Base-by-base conservation (phyloP, 2,797 vertebrate species). In the Natrix natrix region DNA sequence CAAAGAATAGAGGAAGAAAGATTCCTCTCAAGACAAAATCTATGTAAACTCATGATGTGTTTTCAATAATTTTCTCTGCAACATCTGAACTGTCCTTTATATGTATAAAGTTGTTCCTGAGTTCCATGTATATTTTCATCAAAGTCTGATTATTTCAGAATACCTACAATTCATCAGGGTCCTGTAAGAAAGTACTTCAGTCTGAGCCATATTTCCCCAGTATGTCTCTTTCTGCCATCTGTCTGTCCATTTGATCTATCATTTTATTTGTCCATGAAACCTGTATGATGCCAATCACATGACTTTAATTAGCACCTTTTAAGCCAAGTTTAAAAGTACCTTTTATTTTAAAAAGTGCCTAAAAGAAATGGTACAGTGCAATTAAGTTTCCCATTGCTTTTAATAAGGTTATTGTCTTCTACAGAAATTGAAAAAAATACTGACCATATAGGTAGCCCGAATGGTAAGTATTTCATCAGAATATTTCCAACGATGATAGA, bases 131-230 rank as follows among this genome's bases (percentile, higher is more conserved):
- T 83, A 89, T 55, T 91, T 52, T 56, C 60, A 87, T 32, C 48
- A 89, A 43, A 28, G 17, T 83, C 86, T 88, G 11, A 16, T 78
- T 88, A 88, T 91, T 16, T 55, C 43, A 93, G 14, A 55, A 93
- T 93, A 93, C 90, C 66, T 93, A 93, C 90, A 93, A 63, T 86
- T 89, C 87, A 89, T 48, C 52, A 66, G 55, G n/a, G 48, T 91
- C 90, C 83, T 63, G 48, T 86, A 63, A 86, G 87, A 89, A 93
- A 91, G 55, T 17, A 74, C 74, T 89, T 83, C 87, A 91, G 54
- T 91, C 16, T 91, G 90, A 91, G 91, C 90, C 93, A 93, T 89
- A 86, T 89, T 93, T 60, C 91, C 87, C 69, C 66, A 91, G 61
- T 8, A 91, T 87, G n/a, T 91, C 74, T 91, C 59, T 83, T 93